Percentiles rank a stretch among this genome's conserved stretches.
phyloP scores from a whole-genome alignment of 2,888 invertebrate species.

The Agonopterix heracliana region DNA sequence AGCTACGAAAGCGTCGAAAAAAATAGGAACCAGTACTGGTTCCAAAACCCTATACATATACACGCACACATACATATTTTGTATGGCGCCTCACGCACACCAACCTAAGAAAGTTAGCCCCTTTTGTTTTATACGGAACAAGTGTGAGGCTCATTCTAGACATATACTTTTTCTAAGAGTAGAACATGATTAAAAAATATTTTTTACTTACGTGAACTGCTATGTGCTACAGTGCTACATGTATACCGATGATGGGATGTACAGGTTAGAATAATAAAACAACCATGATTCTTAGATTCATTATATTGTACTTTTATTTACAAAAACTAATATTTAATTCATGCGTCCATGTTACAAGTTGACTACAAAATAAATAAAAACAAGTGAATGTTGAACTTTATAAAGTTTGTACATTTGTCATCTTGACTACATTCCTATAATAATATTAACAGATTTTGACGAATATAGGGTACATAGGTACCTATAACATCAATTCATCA shows the following conservation, averaged over 20 bases:
- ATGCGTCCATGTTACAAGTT: slow-evolving; percentile 24
- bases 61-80: too few relatives aligned
- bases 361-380: slow-evolving; percentile 37
- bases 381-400: neutral
- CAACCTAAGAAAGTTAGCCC: too few relatives aligned
- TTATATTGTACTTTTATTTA: slow-evolving; percentile 33
- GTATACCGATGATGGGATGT: neutral
- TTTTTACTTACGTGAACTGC: too few relatives aligned
- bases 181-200: too few relatives aligned
- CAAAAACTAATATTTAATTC: slow-evolving; percentile 25
- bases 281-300: slow-evolving; percentile 22
- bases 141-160: too few relatives aligned
- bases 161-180: too few relatives aligned
- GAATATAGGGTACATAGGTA: slow-evolving; percentile 5
- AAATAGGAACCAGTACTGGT: too few relatives aligned
- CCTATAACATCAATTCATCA: neutral
- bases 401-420: neutral
- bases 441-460: too few relatives aligned
- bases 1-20: too few relatives aligned
- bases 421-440: neutral
- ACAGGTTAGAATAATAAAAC: slow-evolving; percentile 19
- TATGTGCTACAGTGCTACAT: neutral
- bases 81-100: too few relatives aligned
- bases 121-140: too few relatives aligned
- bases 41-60: too few relatives aligned